phyloP scores from a whole-genome alignment of 2,888 invertebrate genomes.

The Lucinisca nassula region DNA sequence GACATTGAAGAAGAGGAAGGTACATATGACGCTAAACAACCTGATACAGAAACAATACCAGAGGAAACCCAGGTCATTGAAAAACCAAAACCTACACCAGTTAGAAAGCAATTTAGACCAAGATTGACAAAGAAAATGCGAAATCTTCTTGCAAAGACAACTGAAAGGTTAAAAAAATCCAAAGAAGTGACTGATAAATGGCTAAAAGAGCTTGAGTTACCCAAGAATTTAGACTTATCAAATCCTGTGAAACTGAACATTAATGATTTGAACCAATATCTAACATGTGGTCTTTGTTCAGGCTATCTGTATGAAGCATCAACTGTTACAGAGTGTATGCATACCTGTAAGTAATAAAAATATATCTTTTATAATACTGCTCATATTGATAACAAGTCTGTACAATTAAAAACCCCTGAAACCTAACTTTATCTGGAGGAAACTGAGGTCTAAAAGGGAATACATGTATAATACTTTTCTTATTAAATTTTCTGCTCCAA shows the following conservation, averaged over 20 bases:
- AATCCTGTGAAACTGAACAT: slow-evolving; percentile 66
- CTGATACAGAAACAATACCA: neutral
- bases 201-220: slow-evolving; percentile 60
- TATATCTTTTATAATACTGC: too few relatives aligned
- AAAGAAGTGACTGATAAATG: slow-evolving; percentile 61
- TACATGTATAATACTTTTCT: too few relatives aligned
- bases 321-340: slow-evolving; percentile 85
- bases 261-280: slow-evolving; percentile 77
- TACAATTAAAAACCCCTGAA: too few relatives aligned
- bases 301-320: slow-evolving; percentile 84
- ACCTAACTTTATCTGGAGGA: too few relatives aligned
- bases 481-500: too few relatives aligned
- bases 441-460: too few relatives aligned
- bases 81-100: neutral
- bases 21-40: neutral
- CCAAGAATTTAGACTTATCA: slow-evolving; percentile 47
- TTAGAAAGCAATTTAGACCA: neutral
- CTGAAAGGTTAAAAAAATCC: slow-evolving; percentile 58
- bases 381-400: too few relatives aligned
- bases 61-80: neutral
- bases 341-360: slow-evolving; percentile 84
- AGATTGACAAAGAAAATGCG: neutral
- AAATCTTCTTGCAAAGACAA: slow-evolving; percentile 33
- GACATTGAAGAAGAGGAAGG: neutral
- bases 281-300: slow-evolving; percentile 83